These are phyloP conservation scores for Corapipo altera DNA, from an alignment of 2,113 vertebrate species.

Conservation along the genomic window DNA sequence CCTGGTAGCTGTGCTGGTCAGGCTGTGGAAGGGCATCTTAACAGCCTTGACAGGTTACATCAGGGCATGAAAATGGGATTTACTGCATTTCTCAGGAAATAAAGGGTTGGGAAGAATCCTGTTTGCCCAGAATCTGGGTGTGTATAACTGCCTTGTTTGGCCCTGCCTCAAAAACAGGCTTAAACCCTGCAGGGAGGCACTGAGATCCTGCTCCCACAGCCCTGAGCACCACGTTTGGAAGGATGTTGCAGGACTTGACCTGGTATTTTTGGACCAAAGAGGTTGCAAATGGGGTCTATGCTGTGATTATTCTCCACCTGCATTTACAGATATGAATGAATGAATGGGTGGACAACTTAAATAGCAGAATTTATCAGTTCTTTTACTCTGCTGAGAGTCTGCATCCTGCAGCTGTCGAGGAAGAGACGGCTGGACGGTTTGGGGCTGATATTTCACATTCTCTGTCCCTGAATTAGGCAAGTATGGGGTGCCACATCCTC, in stretches of 20 bases:
- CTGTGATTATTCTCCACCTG: not conserved
- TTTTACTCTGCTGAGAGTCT: fast-evolving
- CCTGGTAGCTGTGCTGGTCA: not conserved
- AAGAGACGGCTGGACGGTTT: fast-evolving
- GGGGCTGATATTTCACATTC: not conserved
- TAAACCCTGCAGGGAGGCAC: not conserved
- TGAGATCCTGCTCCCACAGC: not conserved
- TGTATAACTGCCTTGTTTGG: not conserved
- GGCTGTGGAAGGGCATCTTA: not conserved
- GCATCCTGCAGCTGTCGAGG: fast-evolving
- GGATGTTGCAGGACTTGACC: not conserved
- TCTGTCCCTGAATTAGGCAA: slow-evolving; percentile 72
- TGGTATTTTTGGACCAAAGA: not conserved
- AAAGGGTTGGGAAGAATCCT: not conserved
- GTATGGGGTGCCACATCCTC: slow-evolving; percentile 75
- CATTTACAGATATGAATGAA: fast-evolving
- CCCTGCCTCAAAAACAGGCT: not conserved
- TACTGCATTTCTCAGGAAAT: not conserved
- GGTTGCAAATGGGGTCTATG: not conserved
- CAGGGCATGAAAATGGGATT: not conserved
- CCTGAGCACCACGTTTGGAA: not conserved
- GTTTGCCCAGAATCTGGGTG: not conserved
- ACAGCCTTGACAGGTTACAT: fast-evolving
- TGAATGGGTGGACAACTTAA: fast-evolving
- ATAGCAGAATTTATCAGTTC: not conserved